Conservation (phyloP, 2,113 vertebrate species). For the Menidia beryllina region DNA sequence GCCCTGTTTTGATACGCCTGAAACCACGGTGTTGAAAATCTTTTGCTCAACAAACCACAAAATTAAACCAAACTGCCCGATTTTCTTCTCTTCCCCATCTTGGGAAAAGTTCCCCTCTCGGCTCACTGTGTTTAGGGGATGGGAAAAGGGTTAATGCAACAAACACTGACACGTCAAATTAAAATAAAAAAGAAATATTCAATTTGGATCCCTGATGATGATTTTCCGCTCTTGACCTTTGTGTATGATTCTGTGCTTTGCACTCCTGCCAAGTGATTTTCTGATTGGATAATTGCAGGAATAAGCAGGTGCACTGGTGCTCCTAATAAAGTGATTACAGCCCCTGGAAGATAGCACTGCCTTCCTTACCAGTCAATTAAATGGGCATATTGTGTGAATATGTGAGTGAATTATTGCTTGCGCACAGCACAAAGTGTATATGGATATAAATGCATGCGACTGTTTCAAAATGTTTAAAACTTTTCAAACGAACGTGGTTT, state of each 20-base stretch:
- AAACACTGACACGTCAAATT: not conserved
- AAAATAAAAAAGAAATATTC: not conserved
- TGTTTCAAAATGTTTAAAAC: not conserved
- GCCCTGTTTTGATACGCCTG: not conserved
- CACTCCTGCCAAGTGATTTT: not conserved
- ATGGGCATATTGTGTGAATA: not conserved
- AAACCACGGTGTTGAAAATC: not conserved
- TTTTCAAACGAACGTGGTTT: too few species aligned
- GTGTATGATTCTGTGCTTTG: not conserved
- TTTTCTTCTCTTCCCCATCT: too few species aligned
- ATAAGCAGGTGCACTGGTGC: slow-evolving; percentile 15
- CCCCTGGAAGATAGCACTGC: not conserved
- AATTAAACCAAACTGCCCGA: not conserved
- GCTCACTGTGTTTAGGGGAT: too few species aligned
- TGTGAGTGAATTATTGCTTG: not conserved
- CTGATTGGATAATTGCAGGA: slow-evolving; percentile 16
- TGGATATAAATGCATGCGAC: not conserved
- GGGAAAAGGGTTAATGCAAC: too few species aligned
- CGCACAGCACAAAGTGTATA: not conserved
- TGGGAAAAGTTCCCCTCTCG: too few species aligned
- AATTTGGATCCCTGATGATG: not conserved
- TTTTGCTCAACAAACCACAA: not conserved
- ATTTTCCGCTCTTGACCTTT: slow-evolving; percentile 20
- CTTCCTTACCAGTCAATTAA: slow-evolving; percentile 14
- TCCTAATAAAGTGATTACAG: not conserved